These are phyloP conservation scores for Daktulosphaira vitifoliae DNA, from an alignment of 1,140 invertebrate genomes.

Conservation along the genomic window DNA sequence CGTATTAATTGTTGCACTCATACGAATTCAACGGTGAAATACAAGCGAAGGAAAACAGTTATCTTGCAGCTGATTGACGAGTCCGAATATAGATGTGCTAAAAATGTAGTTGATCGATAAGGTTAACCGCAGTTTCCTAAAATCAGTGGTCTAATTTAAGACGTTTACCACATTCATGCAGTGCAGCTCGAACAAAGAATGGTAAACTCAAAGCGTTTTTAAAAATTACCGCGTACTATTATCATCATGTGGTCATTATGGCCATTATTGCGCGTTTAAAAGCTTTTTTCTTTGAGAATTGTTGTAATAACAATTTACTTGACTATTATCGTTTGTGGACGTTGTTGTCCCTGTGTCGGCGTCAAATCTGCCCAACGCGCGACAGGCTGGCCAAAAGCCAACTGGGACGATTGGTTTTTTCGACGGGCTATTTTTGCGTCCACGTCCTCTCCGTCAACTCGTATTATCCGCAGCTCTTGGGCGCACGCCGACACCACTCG, in stretches of 20 bases:
- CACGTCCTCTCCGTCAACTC: slow-evolving; percentile 17
- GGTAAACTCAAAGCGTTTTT: too few relatives aligned
- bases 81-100: slow-evolving; percentile 22
- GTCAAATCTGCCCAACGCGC: too few relatives aligned
- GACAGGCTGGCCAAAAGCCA: neutral
- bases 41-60: neutral
- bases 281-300: too few relatives aligned
- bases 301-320: too few relatives aligned
- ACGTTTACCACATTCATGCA: too few relatives aligned
- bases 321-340: too few relatives aligned
- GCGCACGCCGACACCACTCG: neutral
- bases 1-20: too few relatives aligned
- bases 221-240: too few relatives aligned
- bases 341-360: neutral
- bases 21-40: neutral
- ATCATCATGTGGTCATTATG: too few relatives aligned
- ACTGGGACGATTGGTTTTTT: slow-evolving; percentile 30
- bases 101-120: slow-evolving; percentile 22
- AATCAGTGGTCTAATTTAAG: slow-evolving; percentile 26
- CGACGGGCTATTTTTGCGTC: slow-evolving; percentile 22
- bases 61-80: slow-evolving; percentile 23
- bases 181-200: too few relatives aligned
- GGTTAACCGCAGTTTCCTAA: neutral
- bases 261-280: too few relatives aligned
- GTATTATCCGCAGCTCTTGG: slow-evolving; percentile 4